A percentile compares a stretch with the other conserved stretches of the same genome.
Conservation (phyloP, 30 jellyfish, hydroid and myxozoan species). For the Cassiopea xamachana region DNA sequence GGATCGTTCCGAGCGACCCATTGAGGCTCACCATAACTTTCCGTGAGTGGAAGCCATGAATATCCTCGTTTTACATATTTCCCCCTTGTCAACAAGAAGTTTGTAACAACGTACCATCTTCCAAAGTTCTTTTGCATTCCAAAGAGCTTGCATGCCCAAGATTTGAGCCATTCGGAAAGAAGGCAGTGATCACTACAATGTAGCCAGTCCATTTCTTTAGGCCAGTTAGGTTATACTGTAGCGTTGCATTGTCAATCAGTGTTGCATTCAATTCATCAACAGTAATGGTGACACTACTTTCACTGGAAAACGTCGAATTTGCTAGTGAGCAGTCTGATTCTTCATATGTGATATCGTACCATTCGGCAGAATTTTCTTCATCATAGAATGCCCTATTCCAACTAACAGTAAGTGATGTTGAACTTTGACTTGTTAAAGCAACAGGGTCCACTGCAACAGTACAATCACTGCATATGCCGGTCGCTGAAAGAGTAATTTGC, state of each 20-base stretch:
- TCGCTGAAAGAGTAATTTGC: neutral
- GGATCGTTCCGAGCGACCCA: too few relatives aligned
- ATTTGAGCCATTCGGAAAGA: constrained; percentile 17
- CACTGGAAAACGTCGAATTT: neutral
- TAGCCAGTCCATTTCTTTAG: constrained; percentile 55
- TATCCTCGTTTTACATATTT: too few relatives aligned
- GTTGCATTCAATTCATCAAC: neutral
- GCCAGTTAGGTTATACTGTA: constrained; percentile 5
- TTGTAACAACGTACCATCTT: constrained; percentile 44
- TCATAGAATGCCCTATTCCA: constrained; percentile 32
- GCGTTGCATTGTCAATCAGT: neutral
- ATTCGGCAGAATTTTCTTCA: constrained; percentile 5
- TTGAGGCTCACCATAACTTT: too few relatives aligned
- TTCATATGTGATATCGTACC: constrained; percentile 10
- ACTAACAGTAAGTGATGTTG: constrained; percentile 48
- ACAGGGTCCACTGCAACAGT: constrained; percentile 20
- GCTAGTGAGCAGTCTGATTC: constrained; percentile 16
- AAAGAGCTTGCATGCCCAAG: neutral
- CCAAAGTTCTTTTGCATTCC: constrained; percentile 24
- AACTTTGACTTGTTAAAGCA: neutral
- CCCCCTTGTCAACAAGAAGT: neutral
- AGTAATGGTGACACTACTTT: neutral
- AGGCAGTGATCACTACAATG: constrained; percentile 24
- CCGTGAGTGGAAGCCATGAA: too few relatives aligned
- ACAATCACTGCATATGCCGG: constrained; percentile 9